Base-by-base conservation (phyloP, 2,888 invertebrate species). In the Ormyrus nitidulus region DNA sequence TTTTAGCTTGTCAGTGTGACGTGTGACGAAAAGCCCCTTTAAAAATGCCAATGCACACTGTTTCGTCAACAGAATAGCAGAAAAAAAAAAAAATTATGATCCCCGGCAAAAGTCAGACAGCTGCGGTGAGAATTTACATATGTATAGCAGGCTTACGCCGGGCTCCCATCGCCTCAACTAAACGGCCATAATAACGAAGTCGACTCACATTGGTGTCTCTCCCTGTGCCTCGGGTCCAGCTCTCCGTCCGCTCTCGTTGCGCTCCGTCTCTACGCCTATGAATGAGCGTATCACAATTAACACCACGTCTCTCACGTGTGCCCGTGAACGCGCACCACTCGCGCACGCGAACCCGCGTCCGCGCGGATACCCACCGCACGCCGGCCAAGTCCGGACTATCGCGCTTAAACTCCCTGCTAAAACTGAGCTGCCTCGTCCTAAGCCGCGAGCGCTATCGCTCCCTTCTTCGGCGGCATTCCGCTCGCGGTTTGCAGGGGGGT, bases 381-480 rank as follows among this genome's bases (percentile, higher is more conserved):
- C 19, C 44, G 13, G 70, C 49, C 46, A 34, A 58, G 54, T 71
- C 72, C 44, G 34, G 10, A 44, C 66, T 54, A 56, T 58, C 58
- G 34, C 68, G 49, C 65, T 64, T 64, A 19, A 65, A n/a, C 86
- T 85, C 65, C 66, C 68, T 77, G 82, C 83, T 66, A 34, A 34
- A 72, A 66, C 66, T 54, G 62, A 64, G 78, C 66, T 74, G 78
- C 49, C 81, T 58, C 65, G 70, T 78, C 66, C 71, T 13, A 79
- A 84, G 84, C 86, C 85, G 84, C 84, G 83, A 84, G 84, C 34
- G 34, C 34, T 75, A 62, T 54, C 74, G 68, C 78, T 69, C 82
- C 83, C 81, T 83, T 49, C 66, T 72, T 71, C 58, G 58, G 19
- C 69, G 53, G 73, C 69, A 64, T 69, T 34, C 68, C 77, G 48